These are phyloP conservation scores for Fukomys damarensis DNA, from an alignment of 2,113 vertebrate genomes.

Conservation along the genomic window DNA sequence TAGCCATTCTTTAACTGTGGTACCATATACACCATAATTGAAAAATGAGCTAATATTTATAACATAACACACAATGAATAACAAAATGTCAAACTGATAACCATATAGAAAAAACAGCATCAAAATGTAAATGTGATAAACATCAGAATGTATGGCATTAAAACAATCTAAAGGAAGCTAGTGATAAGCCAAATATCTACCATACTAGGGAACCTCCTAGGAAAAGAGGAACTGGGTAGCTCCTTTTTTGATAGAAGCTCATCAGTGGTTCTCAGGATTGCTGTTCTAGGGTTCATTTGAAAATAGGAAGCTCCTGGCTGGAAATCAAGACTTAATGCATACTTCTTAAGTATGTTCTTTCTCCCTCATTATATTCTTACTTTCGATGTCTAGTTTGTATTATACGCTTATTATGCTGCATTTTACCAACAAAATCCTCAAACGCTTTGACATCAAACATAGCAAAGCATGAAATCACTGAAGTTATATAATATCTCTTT, in stretches of 20 bases:
- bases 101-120: not conserved
- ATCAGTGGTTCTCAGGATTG: not conserved
- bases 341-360: not conserved
- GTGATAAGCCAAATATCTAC: not conserved
- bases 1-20: no score
- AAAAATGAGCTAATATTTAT: not conserved
- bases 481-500: not conserved
- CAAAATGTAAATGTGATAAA: not conserved
- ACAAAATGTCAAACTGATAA: not conserved
- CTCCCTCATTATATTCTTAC: not conserved
- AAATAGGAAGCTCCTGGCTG: not conserved
- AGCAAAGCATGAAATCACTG: not conserved
- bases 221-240: no score
- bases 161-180: not conserved
- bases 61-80: not conserved
- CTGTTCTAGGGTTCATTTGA: not conserved
- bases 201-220: fast-evolving
- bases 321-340: constrained; percentile 7
- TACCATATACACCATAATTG: not conserved
- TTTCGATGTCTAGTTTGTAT: not conserved
- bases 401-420: not conserved
- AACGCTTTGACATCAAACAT: not conserved
- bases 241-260: not conserved
- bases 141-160: not conserved
- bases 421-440: not conserved